Percentiles rank a stretch among this genome's conserved stretches.
phyloP scores from a whole-genome alignment of 2,888 invertebrate species.

The Escarpia spicata region DNA sequence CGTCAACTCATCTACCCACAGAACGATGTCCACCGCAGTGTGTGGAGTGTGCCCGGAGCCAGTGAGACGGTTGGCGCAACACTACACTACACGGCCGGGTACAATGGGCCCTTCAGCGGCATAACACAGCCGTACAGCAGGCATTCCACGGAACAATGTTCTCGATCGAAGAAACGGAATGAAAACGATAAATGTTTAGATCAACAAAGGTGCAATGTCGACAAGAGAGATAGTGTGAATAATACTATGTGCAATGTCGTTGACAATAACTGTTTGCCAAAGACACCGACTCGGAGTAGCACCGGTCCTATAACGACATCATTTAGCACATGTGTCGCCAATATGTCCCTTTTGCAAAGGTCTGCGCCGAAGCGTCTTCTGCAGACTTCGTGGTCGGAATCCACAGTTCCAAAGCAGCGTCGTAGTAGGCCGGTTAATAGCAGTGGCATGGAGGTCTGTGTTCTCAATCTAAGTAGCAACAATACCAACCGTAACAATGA shows the following conservation, averaged over 20 bases:
- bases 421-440: background rate
- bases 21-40: background rate
- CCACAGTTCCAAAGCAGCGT: background rate
- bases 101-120: background rate
- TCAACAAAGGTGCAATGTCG: background rate
- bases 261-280: background rate
- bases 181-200: background rate
- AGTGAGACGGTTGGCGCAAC: background rate
- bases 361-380: background rate
- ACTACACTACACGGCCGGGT: background rate
- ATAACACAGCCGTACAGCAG: background rate
- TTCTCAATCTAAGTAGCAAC: background rate
- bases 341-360: background rate
- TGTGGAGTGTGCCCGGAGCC: background rate
- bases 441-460: background rate
- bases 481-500: background rate
- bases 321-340: background rate
- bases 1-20: background rate
- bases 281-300: background rate
- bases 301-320: background rate
- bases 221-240: background rate
- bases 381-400: background rate
- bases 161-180: background rate
- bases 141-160: background rate
- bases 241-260: background rate